A percentile compares a stretch with the other conserved stretches of the same genome.
Evolutionary conservation across 2,113 vertebrate genomes (phyloP).

Genomic region (Nesogale talazaci): DNA sequence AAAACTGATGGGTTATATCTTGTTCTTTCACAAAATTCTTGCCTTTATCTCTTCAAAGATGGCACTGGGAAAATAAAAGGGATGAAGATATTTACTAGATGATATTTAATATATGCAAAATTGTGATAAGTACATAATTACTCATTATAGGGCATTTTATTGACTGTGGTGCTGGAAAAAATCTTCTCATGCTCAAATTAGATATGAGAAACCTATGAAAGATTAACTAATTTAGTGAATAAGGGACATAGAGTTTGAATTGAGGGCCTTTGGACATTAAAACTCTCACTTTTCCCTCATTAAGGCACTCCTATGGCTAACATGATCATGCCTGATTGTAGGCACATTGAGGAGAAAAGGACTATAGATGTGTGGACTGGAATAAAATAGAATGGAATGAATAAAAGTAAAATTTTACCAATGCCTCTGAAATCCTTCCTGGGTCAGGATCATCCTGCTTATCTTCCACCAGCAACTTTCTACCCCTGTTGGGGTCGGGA

Average conservation of each 20-base stretch:
- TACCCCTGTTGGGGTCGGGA: too few species aligned
- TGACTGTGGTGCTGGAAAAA: not conserved
- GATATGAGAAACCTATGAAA: not conserved
- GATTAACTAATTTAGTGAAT: not conserved
- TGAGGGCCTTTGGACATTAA: not conserved
- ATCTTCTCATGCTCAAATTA: not conserved
- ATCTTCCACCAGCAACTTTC: too few species aligned
- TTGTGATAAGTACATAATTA: too few species aligned
- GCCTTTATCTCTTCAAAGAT: not conserved
- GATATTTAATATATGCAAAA: not conserved
- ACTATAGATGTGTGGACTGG: not conserved
- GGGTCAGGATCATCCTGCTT: too few species aligned
- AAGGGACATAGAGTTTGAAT: not conserved
- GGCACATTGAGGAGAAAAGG: not conserved
- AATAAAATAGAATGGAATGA: not conserved
- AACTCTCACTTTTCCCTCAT: not conserved
- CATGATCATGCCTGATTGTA: not conserved
- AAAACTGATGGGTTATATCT: not conserved
- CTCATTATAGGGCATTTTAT: not conserved
- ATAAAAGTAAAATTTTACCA: not conserved
- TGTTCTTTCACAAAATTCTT: not conserved
- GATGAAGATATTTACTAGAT: not conserved
- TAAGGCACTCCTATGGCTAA: not conserved
- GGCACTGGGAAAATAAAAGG: not conserved
- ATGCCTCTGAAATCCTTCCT: too few species aligned